Base-by-base conservation (phyloP, 2,797 vertebrate species). In the Chaunax sp. region DNA sequence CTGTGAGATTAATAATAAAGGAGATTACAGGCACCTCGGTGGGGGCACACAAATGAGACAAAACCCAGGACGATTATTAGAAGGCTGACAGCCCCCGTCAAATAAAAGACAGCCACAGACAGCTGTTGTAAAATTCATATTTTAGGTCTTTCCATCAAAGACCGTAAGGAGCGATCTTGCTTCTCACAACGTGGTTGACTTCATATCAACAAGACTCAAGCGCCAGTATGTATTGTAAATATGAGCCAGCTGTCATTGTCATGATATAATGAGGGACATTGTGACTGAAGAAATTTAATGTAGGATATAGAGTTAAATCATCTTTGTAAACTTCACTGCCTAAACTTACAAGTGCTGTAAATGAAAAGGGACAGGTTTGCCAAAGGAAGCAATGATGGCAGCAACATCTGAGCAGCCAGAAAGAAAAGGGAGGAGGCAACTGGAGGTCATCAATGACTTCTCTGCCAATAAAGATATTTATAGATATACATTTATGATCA, bases 1-100 rank as follows among this genome's bases (percentile, higher is more conserved):
- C 72, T 9, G 66, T 66, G 79, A 89, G 86, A 93, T 94, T 91
- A 93, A 94, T 93, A 93, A 93, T 88, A 81, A 91, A 92, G 83
- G 81, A 90, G 90, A 94, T 94, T 93, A 93, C 83, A 89, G 89
- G 79, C 87, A 86, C 83, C 89, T 90, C 78, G 54, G 81, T 76
- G 78, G 88, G 80, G 88, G 88, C 77, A 81, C 82, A 73, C 87
- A 85, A 84, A 87, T 85, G 79, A 92, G 89, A 93, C 89, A 80
- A 91, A 91, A 90, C 88, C 85, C 65, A 53, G 83, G 77, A 80
- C 91, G 85, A 88, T 89, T 90, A 92, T 92, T 91, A 92, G 89
- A 92, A 83, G 75, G 62, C 69, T 78, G 87, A 84, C 83, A 85
- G 75, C 69, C 44, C 69, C 64, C 20, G 41, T 82, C 91, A 91